These are phyloP conservation scores for Hoplodrina blanda DNA, from an alignment of 2,888 invertebrate genomes.

Conservation along the genomic window DNA sequence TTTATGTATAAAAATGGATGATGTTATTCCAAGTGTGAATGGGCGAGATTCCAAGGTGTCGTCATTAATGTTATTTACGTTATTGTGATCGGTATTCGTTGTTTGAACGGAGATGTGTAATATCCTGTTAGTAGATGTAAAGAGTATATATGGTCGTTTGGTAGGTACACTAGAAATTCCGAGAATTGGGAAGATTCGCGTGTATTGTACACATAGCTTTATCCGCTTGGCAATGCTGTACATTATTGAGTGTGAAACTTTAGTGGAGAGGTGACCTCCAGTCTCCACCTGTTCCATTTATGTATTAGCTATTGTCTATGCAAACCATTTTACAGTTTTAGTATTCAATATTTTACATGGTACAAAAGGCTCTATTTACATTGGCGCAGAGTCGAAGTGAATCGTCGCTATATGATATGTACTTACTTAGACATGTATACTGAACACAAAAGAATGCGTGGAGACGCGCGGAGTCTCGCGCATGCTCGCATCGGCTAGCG, in stretches of 20 bases:
- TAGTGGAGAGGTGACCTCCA: neutral
- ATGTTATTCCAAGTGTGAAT: conserved; percentile 55
- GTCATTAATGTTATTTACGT: conserved; percentile 54
- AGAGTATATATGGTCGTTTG: neutral
- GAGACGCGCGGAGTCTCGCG: too few relatives aligned
- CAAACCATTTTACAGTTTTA: neutral
- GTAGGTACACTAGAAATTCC: neutral
- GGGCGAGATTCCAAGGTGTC: conserved; percentile 58
- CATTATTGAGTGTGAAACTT: conserved; percentile 1
- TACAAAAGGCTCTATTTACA: neutral
- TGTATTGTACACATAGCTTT: neutral
- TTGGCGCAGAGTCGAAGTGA: too few relatives aligned
- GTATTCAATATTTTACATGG: neutral
- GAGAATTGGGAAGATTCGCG: neutral
- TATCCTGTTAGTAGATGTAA: conserved; percentile 31
- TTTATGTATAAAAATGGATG: conserved; percentile 58
- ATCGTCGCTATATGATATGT: too few relatives aligned
- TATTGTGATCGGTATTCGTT: conserved; percentile 27
- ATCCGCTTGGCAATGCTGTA: neutral
- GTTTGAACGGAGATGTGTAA: conserved; percentile 17
- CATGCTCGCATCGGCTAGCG: too few relatives aligned
- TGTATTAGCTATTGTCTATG: neutral
- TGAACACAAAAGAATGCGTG: too few relatives aligned
- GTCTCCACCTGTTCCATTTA: neutral
- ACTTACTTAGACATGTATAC: too few relatives aligned